Evolutionary conservation across 2,113 vertebrate genomes (phyloP).

Genomic region (Anarhynchus alexandrinus): DNA sequence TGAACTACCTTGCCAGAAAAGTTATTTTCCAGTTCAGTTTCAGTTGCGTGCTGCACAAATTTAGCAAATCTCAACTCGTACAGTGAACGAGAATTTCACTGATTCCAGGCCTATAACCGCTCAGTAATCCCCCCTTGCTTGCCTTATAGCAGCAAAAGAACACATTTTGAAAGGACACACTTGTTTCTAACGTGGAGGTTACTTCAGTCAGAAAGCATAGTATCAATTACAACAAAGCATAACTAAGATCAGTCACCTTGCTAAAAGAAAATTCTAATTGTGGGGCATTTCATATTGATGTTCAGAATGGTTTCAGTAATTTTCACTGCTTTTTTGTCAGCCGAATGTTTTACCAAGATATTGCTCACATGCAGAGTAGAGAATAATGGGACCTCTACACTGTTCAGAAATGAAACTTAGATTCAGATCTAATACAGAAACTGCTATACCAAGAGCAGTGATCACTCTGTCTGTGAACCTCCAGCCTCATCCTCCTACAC

Average conservation of each 20-base stretch:
- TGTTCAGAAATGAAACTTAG: not conserved
- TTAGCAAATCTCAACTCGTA: not conserved
- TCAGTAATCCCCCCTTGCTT: not conserved
- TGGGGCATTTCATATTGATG: not conserved
- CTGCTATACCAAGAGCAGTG: not conserved
- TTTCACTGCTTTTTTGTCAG: not conserved
- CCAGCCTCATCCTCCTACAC: not conserved
- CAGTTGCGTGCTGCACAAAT: not conserved
- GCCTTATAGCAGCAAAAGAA: not conserved
- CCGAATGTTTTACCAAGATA: not conserved
- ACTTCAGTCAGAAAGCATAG: not conserved
- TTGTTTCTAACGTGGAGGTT: not conserved
- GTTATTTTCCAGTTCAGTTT: not conserved
- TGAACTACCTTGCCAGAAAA: not conserved
- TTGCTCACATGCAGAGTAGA: not conserved
- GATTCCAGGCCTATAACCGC: not conserved
- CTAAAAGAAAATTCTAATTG: not conserved
- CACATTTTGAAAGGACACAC: not conserved
- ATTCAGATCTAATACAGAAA: not conserved
- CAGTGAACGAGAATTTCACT: not conserved
- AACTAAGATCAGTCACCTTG: not conserved
- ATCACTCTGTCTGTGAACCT: not conserved
- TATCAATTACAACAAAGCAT: not conserved
- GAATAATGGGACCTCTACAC: not conserved
- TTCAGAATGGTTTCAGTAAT: not conserved